Conservation (phyloP, 2,797 vertebrate genomes). For the Urocyon cinereoargenteus region DNA sequence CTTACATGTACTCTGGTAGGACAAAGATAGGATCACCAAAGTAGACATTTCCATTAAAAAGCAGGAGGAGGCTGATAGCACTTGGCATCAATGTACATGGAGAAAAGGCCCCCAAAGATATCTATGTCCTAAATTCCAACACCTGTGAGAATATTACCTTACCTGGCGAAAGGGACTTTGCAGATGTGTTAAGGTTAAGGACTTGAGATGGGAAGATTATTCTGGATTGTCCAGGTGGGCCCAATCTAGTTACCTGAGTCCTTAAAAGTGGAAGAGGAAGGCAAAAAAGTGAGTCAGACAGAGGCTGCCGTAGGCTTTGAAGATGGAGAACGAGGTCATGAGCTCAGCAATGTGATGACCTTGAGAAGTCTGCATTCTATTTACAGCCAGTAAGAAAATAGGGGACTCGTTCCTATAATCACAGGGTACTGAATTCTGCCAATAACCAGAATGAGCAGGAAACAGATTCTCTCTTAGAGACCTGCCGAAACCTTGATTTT, state of each 20-base stretch:
- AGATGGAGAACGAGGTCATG: not conserved
- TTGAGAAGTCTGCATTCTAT: not conserved
- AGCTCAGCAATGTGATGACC: not conserved
- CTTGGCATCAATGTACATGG: not conserved
- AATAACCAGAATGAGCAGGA: not conserved
- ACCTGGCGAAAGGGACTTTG: not conserved
- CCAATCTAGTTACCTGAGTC: not conserved
- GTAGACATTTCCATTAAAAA: not conserved
- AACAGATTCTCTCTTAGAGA: not conserved
- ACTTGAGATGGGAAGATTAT: not conserved
- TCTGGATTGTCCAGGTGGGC: not conserved
- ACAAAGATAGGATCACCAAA: not conserved
- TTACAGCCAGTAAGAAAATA: not conserved
- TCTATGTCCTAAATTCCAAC: not conserved
- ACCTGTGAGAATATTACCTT: not conserved
- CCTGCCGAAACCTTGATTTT: not conserved
- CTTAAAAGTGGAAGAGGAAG: not conserved
- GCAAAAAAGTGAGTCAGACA: not conserved
- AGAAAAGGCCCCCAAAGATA: not conserved
- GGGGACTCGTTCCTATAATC: not conserved
- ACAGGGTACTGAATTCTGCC: not conserved
- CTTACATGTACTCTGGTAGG: not conserved
- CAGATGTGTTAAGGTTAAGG: not conserved
- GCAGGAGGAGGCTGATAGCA: not conserved
- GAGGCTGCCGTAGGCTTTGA: not conserved